phyloP scores from a whole-genome alignment of 2,888 invertebrate species.

The Drosophila cognata region DNA sequence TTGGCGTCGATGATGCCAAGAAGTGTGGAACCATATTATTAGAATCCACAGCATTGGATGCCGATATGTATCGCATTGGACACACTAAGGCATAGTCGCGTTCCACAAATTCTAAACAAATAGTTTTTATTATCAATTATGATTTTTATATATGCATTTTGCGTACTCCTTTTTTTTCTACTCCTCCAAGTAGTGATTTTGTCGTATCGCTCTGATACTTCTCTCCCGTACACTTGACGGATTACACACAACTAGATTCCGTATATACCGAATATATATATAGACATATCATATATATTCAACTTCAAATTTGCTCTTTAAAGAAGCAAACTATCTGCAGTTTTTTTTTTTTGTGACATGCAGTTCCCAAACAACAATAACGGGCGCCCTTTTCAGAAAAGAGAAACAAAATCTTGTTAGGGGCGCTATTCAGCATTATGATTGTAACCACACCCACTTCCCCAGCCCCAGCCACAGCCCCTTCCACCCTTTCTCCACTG shows the following conservation, averaged over 20 bases:
- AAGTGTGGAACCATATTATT: constrained; percentile 86
- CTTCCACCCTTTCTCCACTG: neutral
- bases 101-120: constrained; percentile 74
- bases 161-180: constrained; percentile 47
- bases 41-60: constrained; percentile 92
- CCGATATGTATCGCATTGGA: constrained; percentile 97
- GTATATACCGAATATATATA: constrained; percentile 45
- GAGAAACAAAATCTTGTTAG: constrained; percentile 62
- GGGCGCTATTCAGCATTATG: constrained; percentile 70
- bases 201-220: constrained; percentile 13
- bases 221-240: constrained; percentile 67
- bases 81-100: constrained; percentile 94
- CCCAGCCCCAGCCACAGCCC: neutral
- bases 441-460: constrained; percentile 19
- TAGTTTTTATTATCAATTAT: constrained; percentile 21
- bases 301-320: constrained; percentile 42
- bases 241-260: constrained; percentile 69
- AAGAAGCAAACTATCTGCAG: constrained; percentile 6
- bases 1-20: constrained; percentile 91
- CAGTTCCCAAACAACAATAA: constrained; percentile 37
- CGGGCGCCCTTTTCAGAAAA: constrained; percentile 68
- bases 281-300: constrained; percentile 8
- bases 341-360: neutral
- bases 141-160: constrained; percentile 60
- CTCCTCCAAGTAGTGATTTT: constrained; percentile 62